Conservation (phyloP, 2,113 vertebrate species). For the Boleophthalmus pectinirostris region DNA sequence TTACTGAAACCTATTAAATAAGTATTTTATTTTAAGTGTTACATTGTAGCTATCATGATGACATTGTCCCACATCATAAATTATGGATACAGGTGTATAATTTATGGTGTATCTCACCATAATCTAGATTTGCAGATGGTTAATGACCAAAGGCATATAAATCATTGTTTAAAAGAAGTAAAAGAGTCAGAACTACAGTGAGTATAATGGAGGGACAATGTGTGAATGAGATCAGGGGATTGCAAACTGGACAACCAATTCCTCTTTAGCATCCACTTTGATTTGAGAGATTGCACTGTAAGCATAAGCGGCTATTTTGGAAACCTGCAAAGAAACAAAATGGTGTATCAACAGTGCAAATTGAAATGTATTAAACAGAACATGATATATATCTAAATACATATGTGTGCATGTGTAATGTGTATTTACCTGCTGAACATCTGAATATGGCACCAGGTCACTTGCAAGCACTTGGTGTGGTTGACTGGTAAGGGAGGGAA, state of each 20-base stretch:
- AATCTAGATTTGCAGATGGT: slow-evolving; percentile 32
- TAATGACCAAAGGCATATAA: slow-evolving; percentile 39
- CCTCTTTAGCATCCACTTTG: slow-evolving; percentile 94
- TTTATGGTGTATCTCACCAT: slow-evolving; percentile 23
- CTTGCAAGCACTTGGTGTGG: slow-evolving; percentile 95
- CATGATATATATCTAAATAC: neutral
- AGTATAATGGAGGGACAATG: slow-evolving; percentile 29
- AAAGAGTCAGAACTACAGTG: slow-evolving; percentile 29
- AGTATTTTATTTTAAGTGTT: neutral
- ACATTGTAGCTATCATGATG: neutral
- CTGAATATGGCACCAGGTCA: slow-evolving; percentile 87
- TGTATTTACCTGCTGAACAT: slow-evolving; percentile 88
- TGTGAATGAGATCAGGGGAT: slow-evolving; percentile 83
- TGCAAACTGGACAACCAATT: slow-evolving; percentile 95
- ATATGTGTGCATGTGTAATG: neutral
- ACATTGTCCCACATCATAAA: neutral
- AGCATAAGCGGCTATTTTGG: slow-evolving; percentile 93
- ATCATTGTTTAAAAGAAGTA: slow-evolving; percentile 36
- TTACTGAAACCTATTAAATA: slow-evolving; percentile 1
- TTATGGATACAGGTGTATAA: neutral
- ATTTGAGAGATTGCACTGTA: slow-evolving; percentile 97
- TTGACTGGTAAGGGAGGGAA: slow-evolving; percentile 91
- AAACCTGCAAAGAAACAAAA: slow-evolving; percentile 79
- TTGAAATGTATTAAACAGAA: slow-evolving; percentile 8
- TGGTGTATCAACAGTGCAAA: neutral